These are phyloP conservation scores for Chloromyia formosa DNA, from an alignment of 2,888 invertebrate genomes.

Conservation along the genomic window DNA sequence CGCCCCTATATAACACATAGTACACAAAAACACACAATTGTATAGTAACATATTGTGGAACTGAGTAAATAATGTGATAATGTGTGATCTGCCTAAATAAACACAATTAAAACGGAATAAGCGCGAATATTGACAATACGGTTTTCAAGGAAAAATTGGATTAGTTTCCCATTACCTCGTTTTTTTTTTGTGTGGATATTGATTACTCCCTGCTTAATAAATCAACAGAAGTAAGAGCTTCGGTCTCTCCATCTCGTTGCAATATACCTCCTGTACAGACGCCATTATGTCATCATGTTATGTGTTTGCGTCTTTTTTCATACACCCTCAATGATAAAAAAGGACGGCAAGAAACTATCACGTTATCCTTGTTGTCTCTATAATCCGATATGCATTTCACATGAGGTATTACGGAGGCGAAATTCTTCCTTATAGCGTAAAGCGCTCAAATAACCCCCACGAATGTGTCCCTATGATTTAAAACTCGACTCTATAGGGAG, in stretches of 20 bases:
- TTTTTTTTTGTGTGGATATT: background rate
- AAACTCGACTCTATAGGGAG: background rate
- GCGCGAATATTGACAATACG: background rate
- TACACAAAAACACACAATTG: too few species aligned
- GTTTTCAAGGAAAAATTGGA: background rate
- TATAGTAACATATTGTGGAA: too few species aligned
- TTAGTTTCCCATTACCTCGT: background rate
- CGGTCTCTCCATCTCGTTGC: background rate
- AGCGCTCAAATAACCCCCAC: conserved; percentile 11
- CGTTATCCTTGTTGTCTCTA: conserved; percentile 5
- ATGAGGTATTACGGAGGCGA: conserved; percentile 15
- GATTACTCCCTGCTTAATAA: background rate
- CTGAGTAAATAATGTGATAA: too few species aligned
- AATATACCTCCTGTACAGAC: too few species aligned
- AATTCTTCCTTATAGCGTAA: conserved; percentile 15
- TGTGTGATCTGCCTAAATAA: too few species aligned
- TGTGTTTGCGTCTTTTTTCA: too few species aligned
- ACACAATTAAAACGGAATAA: background rate
- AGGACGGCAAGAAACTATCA: conserved; percentile 16
- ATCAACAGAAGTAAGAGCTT: background rate
- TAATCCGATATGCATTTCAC: conserved; percentile 12
- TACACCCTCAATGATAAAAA: too few species aligned
- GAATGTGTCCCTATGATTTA: background rate
- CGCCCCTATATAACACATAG: too few species aligned
- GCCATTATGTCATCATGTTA: too few species aligned